Conservation (phyloP, 2,888 invertebrate genomes). For the Stegophylla sp. region DNA sequence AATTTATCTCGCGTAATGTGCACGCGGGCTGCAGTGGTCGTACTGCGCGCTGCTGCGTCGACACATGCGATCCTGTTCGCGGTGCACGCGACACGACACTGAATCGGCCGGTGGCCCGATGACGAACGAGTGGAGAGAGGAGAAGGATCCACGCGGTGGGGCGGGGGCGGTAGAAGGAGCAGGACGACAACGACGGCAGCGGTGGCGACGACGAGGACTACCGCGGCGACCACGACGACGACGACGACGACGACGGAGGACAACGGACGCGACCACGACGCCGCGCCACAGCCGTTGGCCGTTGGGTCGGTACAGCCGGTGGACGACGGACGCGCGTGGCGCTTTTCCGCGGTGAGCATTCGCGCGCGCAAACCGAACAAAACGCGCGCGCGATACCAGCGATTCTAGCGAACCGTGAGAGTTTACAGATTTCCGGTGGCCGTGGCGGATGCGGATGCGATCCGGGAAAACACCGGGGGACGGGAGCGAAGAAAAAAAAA, state of each 20-base stretch:
- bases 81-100: conserved; percentile 53
- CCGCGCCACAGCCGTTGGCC: neutral
- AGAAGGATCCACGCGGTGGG: neutral
- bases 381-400: conserved; percentile 45
- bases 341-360: conserved; percentile 31
- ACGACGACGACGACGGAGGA: neutral
- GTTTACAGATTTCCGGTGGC: conserved; percentile 39
- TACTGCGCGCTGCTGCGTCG: neutral
- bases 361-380: conserved; percentile 31
- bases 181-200: neutral
- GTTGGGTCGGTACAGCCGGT: neutral
- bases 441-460: neutral
- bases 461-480: neutral
- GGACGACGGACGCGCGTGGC: neutral
- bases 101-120: conserved; percentile 21
- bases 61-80: neutral
- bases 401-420: conserved; percentile 44
- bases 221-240: too few relatives aligned
- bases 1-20: too few relatives aligned
- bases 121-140: too few relatives aligned
- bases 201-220: neutral
- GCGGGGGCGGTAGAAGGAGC: neutral
- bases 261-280: neutral
- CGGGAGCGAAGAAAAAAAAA: too few relatives aligned
- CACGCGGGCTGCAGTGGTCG: too few relatives aligned